A percentile compares a stretch with the other conserved stretches of the same genome.
Evolutionary conservation across 2,797 vertebrate species (phyloP).

Genomic region (Cercopithecus petaurista): DNA sequence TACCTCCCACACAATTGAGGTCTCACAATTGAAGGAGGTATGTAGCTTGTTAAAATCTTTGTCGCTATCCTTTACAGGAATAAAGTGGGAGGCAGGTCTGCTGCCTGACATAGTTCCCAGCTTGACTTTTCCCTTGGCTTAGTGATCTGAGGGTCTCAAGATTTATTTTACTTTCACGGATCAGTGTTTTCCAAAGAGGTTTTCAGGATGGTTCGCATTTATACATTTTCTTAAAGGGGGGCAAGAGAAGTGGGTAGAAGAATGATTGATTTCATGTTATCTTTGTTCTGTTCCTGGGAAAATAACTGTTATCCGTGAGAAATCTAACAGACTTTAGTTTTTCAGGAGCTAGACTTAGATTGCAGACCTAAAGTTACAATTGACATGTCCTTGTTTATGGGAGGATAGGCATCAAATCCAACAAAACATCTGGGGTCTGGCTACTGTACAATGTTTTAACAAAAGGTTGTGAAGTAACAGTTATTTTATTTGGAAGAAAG

Average conservation of each 20-base stretch:
- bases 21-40: background rate
- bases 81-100: background rate
- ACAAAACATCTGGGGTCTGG: background rate
- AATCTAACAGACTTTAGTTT: background rate
- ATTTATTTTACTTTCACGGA: background rate
- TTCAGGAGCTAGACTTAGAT: background rate
- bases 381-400: background rate
- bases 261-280: background rate
- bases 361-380: background rate
- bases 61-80: background rate
- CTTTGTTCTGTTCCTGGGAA: background rate
- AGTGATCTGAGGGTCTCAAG: background rate
- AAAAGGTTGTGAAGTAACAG: background rate
- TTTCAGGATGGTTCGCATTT: background rate
- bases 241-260: background rate
- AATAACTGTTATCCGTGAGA: background rate
- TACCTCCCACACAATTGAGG: background rate
- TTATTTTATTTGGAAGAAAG: background rate
- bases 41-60: background rate
- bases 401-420: background rate
- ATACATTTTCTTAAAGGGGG: background rate
- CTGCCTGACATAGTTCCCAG: background rate
- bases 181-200: background rate
- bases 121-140: background rate
- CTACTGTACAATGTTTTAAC: background rate